phyloP scores from a whole-genome alignment of 1,140 invertebrate genomes.

The Eurosta solidaginis region DNA sequence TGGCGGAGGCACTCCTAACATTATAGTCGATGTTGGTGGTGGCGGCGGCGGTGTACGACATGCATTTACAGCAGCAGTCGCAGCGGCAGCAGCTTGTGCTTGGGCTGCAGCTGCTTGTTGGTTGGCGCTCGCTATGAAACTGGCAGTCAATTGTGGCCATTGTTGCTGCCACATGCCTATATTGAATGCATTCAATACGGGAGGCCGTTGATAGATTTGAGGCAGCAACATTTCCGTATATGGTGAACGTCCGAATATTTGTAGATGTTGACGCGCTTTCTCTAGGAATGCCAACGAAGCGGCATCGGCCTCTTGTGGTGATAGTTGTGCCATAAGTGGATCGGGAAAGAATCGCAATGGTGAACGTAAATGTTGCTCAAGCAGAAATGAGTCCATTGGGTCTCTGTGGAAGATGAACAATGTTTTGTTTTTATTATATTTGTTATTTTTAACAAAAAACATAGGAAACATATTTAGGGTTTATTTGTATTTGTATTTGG shows the following conservation, averaged over 20 bases:
- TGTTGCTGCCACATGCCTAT: constrained; percentile 59
- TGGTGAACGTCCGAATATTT: constrained; percentile 64
- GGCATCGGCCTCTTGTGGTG: constrained; percentile 65
- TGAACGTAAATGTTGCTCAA: constrained; percentile 70
- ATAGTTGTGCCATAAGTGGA: constrained; percentile 60
- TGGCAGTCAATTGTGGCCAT: constrained; percentile 58
- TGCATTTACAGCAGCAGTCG: constrained; percentile 39
- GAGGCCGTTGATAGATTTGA: constrained; percentile 56
- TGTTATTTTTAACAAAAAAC: not conserved
- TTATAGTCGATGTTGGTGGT: constrained; percentile 39
- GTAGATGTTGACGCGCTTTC: constrained; percentile 67
- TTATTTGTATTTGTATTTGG: not conserved
- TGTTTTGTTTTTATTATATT: not conserved
- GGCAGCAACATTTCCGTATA: constrained; percentile 58
- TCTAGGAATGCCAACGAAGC: constrained; percentile 65
- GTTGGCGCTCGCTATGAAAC: constrained; percentile 56
- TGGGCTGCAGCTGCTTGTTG: constrained; percentile 51
- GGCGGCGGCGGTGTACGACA: constrained; percentile 35
- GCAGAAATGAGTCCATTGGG: constrained; percentile 70
- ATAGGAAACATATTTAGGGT: not conserved
- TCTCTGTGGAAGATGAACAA: constrained; percentile 56
- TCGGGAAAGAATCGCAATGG: constrained; percentile 67
- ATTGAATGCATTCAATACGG: constrained; percentile 51
- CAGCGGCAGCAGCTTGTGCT: constrained; percentile 48
- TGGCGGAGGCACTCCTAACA: not conserved